These are phyloP conservation scores for Liopterus haemorrhoidalis DNA, from an alignment of 2,888 invertebrate species.

Conservation along the genomic window DNA sequence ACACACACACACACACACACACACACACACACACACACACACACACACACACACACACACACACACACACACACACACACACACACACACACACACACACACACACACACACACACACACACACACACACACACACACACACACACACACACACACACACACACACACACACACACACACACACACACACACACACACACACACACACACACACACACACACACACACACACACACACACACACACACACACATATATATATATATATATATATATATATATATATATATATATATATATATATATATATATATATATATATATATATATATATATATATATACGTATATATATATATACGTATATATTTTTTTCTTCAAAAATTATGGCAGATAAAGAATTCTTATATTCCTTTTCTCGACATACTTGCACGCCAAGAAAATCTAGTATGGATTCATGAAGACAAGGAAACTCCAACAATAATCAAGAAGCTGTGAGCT, in stretches of 20 bases:
- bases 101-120: neutral
- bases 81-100: neutral
- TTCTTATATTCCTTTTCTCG: too few relatives aligned
- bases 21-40: neutral
- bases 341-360: constrained; percentile 11
- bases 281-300: constrained; percentile 11
- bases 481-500: too few relatives aligned
- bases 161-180: constrained; percentile 2
- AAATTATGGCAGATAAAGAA: too few relatives aligned
- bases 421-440: too few relatives aligned
- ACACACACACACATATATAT: constrained; percentile 3
- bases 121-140: neutral
- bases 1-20: neutral
- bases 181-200: constrained; percentile 8
- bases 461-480: too few relatives aligned
- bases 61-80: neutral
- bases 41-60: neutral
- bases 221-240: constrained; percentile 5
- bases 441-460: too few relatives aligned
- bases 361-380: too few relatives aligned
- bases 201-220: constrained; percentile 5
- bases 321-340: constrained; percentile 13
- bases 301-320: constrained; percentile 13
- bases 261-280: constrained; percentile 6
- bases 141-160: neutral